Base-by-base conservation (phyloP, 2,113 vertebrate species). In the Jacana jacana region DNA sequence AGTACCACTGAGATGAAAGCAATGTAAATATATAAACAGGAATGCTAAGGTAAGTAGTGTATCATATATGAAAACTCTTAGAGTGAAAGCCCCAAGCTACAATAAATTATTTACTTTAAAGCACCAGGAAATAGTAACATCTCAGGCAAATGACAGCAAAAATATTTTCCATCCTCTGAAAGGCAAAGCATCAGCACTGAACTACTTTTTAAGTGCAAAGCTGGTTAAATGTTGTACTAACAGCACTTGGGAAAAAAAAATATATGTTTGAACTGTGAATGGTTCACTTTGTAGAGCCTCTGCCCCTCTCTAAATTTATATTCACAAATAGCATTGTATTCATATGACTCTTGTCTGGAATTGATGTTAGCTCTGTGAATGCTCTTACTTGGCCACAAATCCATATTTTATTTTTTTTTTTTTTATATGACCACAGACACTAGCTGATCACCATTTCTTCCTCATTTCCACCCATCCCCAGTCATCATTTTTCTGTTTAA, bases 21-120 rank as follows among this genome's bases (percentile, higher is more conserved):
- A 88, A 65, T 77, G 95, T 89, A 96, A 96, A 96, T 76, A 93
- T 81, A 94, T 71, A 93, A 94, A 88, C 86, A 78, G 65, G 44
- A 81, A 55, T 64, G 60, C 76, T 88, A 93, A 94, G 88, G 86
- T 95, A 94, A 94, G 88, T 40, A 71, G 64, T 52, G 65, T 86
- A 84, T 71, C 86, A 68, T 51, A 81, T 68, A 81, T 48, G 42
- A 88, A 79, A 94, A 93, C n/a, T 84, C 88, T 88, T 75, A 69
- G 72, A 88, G 42, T 79, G 72, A 95, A 93, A 94, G 90, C 93
- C 80, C 30, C 69, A 68, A 92, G 95, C 88, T 94, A 94, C 61
- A 86, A 92, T 93, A 90, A 94, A 94, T 96, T 92, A 95, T 93
- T 93, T 93, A 93, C 92, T 93, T 95, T 88, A 91, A 95, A 94